Evolutionary conservation across 2,113 vertebrate species (phyloP).

Genomic region (Chloropsis cyanopogon): DNA sequence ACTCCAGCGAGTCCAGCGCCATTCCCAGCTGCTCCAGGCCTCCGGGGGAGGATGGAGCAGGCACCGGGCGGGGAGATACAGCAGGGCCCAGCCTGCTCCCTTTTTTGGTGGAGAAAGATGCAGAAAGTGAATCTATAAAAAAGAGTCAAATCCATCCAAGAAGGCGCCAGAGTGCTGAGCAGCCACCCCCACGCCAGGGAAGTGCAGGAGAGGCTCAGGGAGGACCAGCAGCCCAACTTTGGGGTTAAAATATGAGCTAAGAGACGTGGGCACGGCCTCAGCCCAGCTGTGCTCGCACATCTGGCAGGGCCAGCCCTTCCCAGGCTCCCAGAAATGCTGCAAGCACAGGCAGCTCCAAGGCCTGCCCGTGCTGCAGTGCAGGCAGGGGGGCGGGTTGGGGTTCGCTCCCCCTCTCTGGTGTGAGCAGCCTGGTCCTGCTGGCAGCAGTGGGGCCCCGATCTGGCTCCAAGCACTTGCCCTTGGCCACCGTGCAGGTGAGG

Average conservation of each 20-base stretch:
- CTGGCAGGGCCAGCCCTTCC: neutral
- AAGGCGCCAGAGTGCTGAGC: neutral
- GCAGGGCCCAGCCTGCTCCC: neutral
- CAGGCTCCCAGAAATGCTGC: neutral
- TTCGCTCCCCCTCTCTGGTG: neutral
- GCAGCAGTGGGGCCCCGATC: accelerated
- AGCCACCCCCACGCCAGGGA: neutral
- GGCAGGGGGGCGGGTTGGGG: accelerated
- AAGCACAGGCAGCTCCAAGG: neutral
- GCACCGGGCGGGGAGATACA: neutral
- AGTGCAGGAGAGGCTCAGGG: neutral
- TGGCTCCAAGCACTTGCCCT: neutral
- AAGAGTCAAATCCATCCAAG: neutral
- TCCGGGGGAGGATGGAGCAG: neutral
- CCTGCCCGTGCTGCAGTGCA: neutral
- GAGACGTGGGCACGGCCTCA: accelerated
- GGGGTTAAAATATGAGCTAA: neutral
- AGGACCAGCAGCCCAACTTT: neutral
- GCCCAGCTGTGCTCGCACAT: neutral
- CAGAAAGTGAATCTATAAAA: neutral
- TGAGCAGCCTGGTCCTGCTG: neutral
- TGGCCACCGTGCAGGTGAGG: neutral
- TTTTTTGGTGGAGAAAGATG: neutral
- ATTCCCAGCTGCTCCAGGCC: neutral
- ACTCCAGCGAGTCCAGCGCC: neutral